phyloP scores from a whole-genome alignment of 2,797 vertebrate genomes.

The Sebastes flavidus region DNA sequence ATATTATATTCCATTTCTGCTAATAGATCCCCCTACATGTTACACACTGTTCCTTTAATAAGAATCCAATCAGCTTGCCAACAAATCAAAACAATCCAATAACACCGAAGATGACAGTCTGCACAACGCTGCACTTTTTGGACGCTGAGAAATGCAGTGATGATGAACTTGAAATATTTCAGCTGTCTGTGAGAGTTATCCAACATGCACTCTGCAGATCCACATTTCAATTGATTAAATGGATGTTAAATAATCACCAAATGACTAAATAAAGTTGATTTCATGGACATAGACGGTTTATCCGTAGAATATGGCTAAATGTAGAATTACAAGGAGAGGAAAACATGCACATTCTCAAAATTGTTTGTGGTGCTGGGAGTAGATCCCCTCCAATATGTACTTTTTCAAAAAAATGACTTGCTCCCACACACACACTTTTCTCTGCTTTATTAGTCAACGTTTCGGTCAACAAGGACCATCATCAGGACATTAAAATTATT shows the following conservation, averaged over 20 bases:
- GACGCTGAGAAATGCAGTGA: not conserved
- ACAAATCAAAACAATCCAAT: not conserved
- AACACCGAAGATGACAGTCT: not conserved
- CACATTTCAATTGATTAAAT: not conserved
- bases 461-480: too few species aligned
- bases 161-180: not conserved
- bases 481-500: too few species aligned
- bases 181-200: not conserved
- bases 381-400: too few species aligned
- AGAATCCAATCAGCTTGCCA: not conserved
- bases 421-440: too few species aligned
- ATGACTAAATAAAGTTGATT: not conserved
- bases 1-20: too few species aligned
- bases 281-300: not conserved
- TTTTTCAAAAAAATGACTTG: too few species aligned
- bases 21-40: fast-evolving
- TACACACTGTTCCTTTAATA: not conserved
- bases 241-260: not conserved
- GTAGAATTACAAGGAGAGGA: too few species aligned
- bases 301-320: not conserved
- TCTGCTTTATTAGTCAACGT: too few species aligned
- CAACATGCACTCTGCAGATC: not conserved
- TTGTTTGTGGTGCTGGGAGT: too few species aligned
- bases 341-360: too few species aligned
- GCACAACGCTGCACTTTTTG: not conserved